Base-by-base conservation (phyloP, 64 coral and sea anemone species). In the Montipora capricornis region DNA sequence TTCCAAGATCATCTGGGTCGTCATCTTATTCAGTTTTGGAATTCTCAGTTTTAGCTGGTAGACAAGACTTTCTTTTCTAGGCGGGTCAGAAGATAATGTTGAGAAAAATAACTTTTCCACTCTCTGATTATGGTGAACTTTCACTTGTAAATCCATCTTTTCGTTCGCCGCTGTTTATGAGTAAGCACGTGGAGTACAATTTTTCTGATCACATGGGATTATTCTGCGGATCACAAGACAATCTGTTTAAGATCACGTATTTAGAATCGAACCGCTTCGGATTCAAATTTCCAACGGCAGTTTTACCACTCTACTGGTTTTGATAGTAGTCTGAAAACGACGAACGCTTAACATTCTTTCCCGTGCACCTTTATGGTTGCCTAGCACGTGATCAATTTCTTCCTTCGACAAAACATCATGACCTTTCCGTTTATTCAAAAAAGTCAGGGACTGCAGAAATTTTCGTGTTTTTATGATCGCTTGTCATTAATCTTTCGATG, bases 241-340 rank as follows among this genome's bases (percentile, higher is more conserved):
- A 14, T 64, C 3, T 64, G 9, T 15, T 64, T 11, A 11, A 15
- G 61, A 16, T 64, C 61, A 64, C 61, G 61, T 64, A n/a, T 19
- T 79, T 17, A 79, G 77, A 79, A 79, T 79, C 17, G 14, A 79
- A 79, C 46, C 47, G 47, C 77, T 79, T 79, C 47, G 47, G 20
- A 51, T 79, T n/a, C 77, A 79, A 51, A 79, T 79, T 79, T 79
- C 9, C 15, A 79, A 79, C 47, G 17, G 77, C 77, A 20, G 10
- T 79, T 50, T 79, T 53, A 89, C 44, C 87, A 78, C 74, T 76
- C 58, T 77, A 77, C 74, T 76, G 55, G 53, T n/a, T 16, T 66
- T 67, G 57, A 79, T 89, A 61, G 48, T 64, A 64, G 52, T 55
- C 52, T 37, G 29, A 37, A 37, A 37, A 37, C 29, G 29, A 37